Conservation (phyloP, 1,140 invertebrate species). For the Cyphomyrmex costatus region DNA sequence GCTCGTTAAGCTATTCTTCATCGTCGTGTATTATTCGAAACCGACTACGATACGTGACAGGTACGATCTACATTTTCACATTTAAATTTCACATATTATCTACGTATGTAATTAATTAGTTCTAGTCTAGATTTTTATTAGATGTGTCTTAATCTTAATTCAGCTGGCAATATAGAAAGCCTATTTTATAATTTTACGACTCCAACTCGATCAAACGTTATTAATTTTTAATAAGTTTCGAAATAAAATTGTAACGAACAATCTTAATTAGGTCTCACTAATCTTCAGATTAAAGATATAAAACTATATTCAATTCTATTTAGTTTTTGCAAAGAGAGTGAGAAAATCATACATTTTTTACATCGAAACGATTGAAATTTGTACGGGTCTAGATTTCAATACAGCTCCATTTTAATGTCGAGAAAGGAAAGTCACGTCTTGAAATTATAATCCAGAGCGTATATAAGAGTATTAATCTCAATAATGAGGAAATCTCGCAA, state of each 20-base stretch:
- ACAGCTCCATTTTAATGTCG: neutral
- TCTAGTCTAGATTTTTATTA: neutral
- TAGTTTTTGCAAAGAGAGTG: neutral
- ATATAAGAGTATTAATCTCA: slow-evolving; percentile 1
- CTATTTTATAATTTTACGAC: neutral
- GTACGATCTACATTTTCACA: neutral
- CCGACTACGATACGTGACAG: neutral
- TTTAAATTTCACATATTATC: neutral
- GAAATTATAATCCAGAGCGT: slow-evolving; percentile 17
- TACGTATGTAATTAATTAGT: neutral
- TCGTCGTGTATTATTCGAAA: neutral
- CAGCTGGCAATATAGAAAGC: neutral
- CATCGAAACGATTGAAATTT: neutral
- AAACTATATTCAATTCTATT: neutral
- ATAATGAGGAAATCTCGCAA: slow-evolving; percentile 13
- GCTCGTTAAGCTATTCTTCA: slow-evolving; percentile 48
- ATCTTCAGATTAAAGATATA: neutral
- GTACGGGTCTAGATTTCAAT: neutral
- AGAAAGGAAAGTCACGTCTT: neutral
- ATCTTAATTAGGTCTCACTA: neutral
- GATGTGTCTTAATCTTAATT: neutral
- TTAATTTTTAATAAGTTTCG: neutral
- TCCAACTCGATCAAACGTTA: neutral
- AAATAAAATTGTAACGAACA: neutral
- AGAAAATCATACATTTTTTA: neutral